Base-by-base conservation (phyloP, 2,888 invertebrate species). In the Himalopsyche kuldschensis region DNA sequence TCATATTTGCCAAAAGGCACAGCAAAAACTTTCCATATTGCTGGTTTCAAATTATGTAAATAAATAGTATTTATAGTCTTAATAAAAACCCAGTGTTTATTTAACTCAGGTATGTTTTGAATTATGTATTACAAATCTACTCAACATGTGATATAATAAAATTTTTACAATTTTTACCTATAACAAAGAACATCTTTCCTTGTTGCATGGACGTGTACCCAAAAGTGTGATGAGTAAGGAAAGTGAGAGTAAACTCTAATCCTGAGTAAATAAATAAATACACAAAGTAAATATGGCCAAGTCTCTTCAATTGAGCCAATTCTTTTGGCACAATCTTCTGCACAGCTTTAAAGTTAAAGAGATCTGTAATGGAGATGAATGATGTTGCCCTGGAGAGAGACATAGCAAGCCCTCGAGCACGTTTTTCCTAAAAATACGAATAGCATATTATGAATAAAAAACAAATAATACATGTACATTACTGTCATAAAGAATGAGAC, bases 261-360 rank as follows among this genome's bases (percentile, higher is more conserved):
- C 99, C 99, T 81, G 99, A 98, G 90, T 98, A 99, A 84, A 98
- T 92, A 89, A 99, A 97, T 86, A 99, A 92, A 91, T 98, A 99
- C 11, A 97, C 90, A 89, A 99, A 99, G 89, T 97, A 97, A 75
- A 96, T 94, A 78, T 94, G 88, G 80, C 97, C 97, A 87, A 97
- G 90, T 82, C 91, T 93, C 83, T 93, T 93, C 80, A 97, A 89
- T 86, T 94, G 93, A 87, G 90, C 89, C 86, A 94, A 91, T 89
- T 97, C 86, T 17, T 69, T 96, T 90, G 93, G 89, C 80, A 87
- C 87, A 11, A 93, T 90, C 30, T 95, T 90, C 88, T 94, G 93
- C 15, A 97, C 95, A 80, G 96, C 94, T 84, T 93, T 93, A 88
- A 95, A 95, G 80, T 92, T 90, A 63, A 93, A 88, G 81, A 91